Conservation (phyloP, 1,140 invertebrate genomes). For the Lordiphosa mommai region DNA sequence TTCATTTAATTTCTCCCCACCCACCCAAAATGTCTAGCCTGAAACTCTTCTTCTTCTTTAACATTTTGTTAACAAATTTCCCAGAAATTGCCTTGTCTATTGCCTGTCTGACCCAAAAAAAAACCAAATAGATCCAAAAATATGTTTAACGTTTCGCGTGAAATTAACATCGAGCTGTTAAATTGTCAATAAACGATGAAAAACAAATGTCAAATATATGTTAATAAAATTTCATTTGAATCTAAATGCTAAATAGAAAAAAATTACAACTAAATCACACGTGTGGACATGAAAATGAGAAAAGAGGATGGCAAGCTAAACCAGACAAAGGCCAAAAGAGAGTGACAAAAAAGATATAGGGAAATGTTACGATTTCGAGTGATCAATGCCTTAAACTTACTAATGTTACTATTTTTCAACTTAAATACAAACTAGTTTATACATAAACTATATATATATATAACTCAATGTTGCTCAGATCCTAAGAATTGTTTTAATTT, state of each 20-base stretch:
- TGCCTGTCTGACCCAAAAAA: conserved; percentile 9
- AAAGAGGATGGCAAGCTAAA: too few species aligned
- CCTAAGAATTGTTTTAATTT: too few species aligned
- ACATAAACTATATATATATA: too few species aligned
- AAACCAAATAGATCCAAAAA: conserved; percentile 3
- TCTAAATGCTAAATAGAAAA: conserved; percentile 30
- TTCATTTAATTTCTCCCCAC: too few species aligned
- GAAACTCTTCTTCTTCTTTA: neutral
- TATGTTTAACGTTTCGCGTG: conserved; percentile 9
- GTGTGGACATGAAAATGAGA: neutral
- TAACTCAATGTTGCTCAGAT: too few species aligned
- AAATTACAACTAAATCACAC: conserved; percentile 12
- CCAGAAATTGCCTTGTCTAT: neutral
- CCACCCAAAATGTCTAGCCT: neutral
- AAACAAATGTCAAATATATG: conserved; percentile 14
- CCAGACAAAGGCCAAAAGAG: too few species aligned
- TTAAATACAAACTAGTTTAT: too few species aligned
- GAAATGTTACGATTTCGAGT: too few species aligned
- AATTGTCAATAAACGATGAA: conserved; percentile 10
- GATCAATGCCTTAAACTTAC: too few species aligned
- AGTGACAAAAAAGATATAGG: neutral
- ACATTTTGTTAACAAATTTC: neutral
- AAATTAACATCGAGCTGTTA: conserved; percentile 31
- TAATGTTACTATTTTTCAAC: too few species aligned
- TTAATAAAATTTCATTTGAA: conserved; percentile 24